Conservation (phyloP, 2,888 invertebrate genomes). For the Atrina japonica region DNA sequence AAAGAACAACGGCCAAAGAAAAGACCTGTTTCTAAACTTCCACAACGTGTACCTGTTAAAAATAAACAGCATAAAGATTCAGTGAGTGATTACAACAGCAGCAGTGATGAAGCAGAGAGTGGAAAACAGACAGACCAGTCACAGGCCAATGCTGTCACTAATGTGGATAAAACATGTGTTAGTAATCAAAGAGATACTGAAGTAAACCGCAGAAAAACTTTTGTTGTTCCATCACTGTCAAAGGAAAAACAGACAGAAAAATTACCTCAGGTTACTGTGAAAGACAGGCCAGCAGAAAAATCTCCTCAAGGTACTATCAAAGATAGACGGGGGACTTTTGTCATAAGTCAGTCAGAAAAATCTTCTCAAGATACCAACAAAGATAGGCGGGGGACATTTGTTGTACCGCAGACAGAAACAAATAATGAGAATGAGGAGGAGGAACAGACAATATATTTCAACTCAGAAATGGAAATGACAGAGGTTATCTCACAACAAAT, state of each 20-base stretch:
- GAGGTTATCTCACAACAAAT: slow-evolving; percentile 37
- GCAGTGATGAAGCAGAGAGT: neutral
- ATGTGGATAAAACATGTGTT: too few species aligned
- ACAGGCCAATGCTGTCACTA: too few species aligned
- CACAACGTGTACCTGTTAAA: slow-evolving; percentile 15
- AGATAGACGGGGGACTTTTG: slow-evolving; percentile 14
- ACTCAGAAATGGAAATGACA: slow-evolving; percentile 71
- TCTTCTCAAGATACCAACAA: neutral
- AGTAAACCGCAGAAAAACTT: slow-evolving; percentile 2
- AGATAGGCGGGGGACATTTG: slow-evolving; percentile 45
- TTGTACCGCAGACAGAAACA: slow-evolving; percentile 18
- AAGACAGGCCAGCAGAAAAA: too few species aligned
- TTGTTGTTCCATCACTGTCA: neutral
- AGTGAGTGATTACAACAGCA: slow-evolving; percentile 12
- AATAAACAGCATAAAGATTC: neutral
- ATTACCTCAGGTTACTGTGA: neutral
- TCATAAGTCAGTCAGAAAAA: neutral
- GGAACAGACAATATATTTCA: slow-evolving; percentile 61
- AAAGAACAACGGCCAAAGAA: neutral
- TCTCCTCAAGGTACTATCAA: too few species aligned
- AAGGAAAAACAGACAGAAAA: slow-evolving; percentile 12
- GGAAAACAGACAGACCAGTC: too few species aligned
- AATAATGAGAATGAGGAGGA: slow-evolving; percentile 1
- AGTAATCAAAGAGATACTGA: too few species aligned
- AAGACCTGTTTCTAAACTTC: slow-evolving; percentile 2